Percentiles rank a stretch among this genome's conserved stretches.
Conservation (phyloP, 2,797 vertebrate species). For the Lutjanus campechanus region DNA sequence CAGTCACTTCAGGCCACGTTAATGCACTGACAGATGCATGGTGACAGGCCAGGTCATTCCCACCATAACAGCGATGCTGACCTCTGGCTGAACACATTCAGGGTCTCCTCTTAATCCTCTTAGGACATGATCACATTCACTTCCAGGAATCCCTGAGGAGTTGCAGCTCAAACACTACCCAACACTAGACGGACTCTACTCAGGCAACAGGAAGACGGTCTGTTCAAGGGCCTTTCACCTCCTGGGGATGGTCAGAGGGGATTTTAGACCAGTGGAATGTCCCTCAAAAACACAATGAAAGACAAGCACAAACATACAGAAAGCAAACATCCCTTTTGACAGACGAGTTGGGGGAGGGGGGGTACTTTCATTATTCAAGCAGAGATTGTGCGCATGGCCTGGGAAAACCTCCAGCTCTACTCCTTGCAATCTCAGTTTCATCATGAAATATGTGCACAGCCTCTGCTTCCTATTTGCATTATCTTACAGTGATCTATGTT, state of each 20-base stretch:
- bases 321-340: conserved; percentile 47
- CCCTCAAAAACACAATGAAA: conserved; percentile 57
- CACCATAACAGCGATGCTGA: conserved; percentile 50
- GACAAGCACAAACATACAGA: conserved; percentile 53
- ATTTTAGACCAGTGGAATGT: conserved; percentile 61
- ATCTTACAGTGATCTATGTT: background rate
- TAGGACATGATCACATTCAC: conserved; percentile 57
- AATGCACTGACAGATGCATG: background rate
- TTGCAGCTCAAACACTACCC: conserved; percentile 32
- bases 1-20: background rate
- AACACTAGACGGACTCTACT: conserved; percentile 25
- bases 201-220: conserved; percentile 51
- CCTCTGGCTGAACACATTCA: conserved; percentile 42
- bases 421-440: conserved; percentile 35
- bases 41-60: conserved; percentile 58
- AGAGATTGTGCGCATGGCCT: conserved; percentile 26
- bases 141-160: conserved; percentile 61
- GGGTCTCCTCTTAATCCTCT: conserved; percentile 63
- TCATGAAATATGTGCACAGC: conserved; percentile 27
- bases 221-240: conserved; percentile 58
- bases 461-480: conserved; percentile 39
- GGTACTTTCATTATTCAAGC: conserved; percentile 27
- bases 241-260: conserved; percentile 48
- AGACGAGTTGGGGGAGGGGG: conserved; percentile 9
- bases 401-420: conserved; percentile 51